Evolutionary conservation across 2,888 invertebrate genomes (phyloP).

Genomic region (Podabrus alpinus): DNA sequence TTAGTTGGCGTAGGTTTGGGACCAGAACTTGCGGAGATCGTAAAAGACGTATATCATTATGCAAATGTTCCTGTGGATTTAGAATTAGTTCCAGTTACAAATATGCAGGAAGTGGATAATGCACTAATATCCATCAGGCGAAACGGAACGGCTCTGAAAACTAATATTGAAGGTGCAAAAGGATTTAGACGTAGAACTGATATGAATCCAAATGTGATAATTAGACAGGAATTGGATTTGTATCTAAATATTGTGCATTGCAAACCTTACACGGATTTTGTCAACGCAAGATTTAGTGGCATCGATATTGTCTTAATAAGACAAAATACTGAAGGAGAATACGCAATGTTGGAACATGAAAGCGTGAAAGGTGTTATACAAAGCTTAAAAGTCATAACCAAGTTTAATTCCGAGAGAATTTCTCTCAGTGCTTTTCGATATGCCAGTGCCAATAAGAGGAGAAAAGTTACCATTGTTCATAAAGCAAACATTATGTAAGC

Average conservation of each 20-base stretch:
- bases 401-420: slow-evolving; percentile 58
- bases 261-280: slow-evolving; percentile 59
- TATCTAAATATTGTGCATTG: slow-evolving; percentile 63
- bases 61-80: slow-evolving; percentile 49
- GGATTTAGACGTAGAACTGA: slow-evolving; percentile 39
- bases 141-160: slow-evolving; percentile 49
- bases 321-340: slow-evolving; percentile 71
- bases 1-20: slow-evolving; percentile 45
- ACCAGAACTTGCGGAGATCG: slow-evolving; percentile 45
- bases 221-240: slow-evolving; percentile 60
- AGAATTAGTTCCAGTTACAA: slow-evolving; percentile 40
- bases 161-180: slow-evolving; percentile 57
- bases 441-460: slow-evolving; percentile 59
- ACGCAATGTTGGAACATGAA: slow-evolving; percentile 66
- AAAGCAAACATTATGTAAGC: slow-evolving; percentile 65
- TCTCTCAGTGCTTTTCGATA: slow-evolving; percentile 66
- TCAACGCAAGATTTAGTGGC: slow-evolving; percentile 50
- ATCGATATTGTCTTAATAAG: slow-evolving; percentile 64
- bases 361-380: slow-evolving; percentile 65
- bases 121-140: slow-evolving; percentile 45
- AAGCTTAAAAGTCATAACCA: slow-evolving; percentile 62
- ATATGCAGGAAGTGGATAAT: slow-evolving; percentile 34
- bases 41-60: slow-evolving; percentile 42
- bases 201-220: slow-evolving; percentile 57
- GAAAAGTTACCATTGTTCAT: slow-evolving; percentile 67